Evolutionary conservation across 2,797 vertebrate genomes (phyloP).

Genomic region (Florisuga fusca): DNA sequence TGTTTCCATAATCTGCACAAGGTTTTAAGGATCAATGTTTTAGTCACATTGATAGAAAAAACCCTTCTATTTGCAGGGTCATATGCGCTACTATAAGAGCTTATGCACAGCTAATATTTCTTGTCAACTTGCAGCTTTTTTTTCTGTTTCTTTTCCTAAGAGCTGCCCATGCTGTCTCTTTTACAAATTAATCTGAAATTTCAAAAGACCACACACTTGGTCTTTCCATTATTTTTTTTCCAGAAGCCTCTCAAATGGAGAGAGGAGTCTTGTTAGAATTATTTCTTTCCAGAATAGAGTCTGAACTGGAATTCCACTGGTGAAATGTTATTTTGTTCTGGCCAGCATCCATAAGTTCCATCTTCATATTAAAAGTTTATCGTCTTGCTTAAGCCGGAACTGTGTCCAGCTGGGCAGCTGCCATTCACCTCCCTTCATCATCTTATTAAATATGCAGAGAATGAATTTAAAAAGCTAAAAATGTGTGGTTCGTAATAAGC

Average conservation of each 20-base stretch:
- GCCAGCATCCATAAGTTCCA: conserved; percentile 79
- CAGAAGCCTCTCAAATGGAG: conserved; percentile 72
- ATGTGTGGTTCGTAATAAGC: conserved; percentile 58
- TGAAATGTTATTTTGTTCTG: conserved; percentile 75
- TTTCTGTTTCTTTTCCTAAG: conserved; percentile 67
- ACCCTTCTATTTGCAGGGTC: neutral
- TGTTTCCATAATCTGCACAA: neutral
- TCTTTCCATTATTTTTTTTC: conserved; percentile 61
- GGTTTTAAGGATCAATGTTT: neutral
- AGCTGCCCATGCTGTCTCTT: conserved; percentile 62
- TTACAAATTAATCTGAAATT: conserved; percentile 74
- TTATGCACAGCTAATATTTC: conserved; percentile 71
- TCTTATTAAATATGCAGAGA: conserved; percentile 75
- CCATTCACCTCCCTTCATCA: conserved; percentile 63
- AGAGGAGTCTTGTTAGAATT: conserved; percentile 28
- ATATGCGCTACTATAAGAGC: neutral
- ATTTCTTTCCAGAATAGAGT: conserved; percentile 73
- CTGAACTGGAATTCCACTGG: conserved; percentile 74
- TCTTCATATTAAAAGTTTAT: conserved; percentile 81
- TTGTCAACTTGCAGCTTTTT: conserved; percentile 71
- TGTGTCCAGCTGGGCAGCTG: conserved; percentile 72
- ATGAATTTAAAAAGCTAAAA: conserved; percentile 76
- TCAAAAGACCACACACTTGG: conserved; percentile 80
- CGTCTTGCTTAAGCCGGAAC: conserved; percentile 67
- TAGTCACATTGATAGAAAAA: neutral